A percentile compares a stretch with the other conserved stretches of the same genome.
Evolutionary conservation across 2,888 invertebrate species (phyloP).

Genomic region (Thereva nobilitata): DNA sequence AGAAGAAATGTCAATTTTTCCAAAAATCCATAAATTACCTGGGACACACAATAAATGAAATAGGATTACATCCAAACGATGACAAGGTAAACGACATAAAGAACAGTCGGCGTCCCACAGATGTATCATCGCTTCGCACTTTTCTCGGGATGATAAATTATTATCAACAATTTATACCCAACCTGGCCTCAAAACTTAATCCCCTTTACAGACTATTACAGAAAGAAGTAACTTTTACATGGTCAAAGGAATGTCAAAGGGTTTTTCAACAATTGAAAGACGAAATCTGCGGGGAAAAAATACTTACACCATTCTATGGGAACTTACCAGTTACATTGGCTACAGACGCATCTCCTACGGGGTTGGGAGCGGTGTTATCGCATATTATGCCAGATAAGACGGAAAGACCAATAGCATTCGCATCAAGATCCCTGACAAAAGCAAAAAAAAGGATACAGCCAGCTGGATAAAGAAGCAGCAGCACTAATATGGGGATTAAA

Average conservation of each 20-base stretch:
- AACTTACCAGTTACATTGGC: not conserved
- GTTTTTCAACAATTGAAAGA: too few relatives aligned
- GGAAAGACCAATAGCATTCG: not conserved
- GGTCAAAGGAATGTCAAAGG: too few relatives aligned
- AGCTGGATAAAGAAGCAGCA: not conserved
- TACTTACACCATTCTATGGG: not conserved
- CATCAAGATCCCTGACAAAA: not conserved
- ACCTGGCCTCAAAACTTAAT: not conserved
- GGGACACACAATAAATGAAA: not conserved
- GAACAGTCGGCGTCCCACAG: not conserved
- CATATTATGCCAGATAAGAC: not conserved
- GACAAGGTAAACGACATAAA: not conserved
- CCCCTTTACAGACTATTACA: not conserved
- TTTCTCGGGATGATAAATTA: not conserved
- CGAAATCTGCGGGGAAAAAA: not conserved
- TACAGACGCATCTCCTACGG: not conserved
- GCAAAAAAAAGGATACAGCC: not conserved
- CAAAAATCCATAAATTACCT: not conserved
- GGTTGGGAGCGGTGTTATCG: not conserved
- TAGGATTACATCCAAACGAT: not conserved
- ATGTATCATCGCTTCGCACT: not conserved
- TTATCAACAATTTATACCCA: not conserved
- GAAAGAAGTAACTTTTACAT: not conserved
- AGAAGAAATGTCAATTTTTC: too few relatives aligned
- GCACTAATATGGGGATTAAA: slow-evolving; percentile 1